These are phyloP conservation scores for Mesorhabditis belari DNA, from an alignment of 2,888 invertebrate genomes.

Conservation along the genomic window DNA sequence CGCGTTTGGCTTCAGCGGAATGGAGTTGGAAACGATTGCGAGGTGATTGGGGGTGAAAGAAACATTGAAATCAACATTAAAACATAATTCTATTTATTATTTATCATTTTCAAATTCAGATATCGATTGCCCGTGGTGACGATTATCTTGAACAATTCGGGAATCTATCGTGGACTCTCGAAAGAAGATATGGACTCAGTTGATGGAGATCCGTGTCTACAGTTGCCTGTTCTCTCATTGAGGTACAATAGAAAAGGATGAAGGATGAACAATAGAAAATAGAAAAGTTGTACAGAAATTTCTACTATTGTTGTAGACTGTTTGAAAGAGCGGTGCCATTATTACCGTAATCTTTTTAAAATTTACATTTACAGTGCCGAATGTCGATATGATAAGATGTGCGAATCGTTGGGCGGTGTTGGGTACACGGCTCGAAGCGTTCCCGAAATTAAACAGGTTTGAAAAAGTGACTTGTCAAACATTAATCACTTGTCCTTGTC, in stretches of 20 bases:
- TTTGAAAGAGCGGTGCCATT: no score
- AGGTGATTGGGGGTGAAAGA: constrained; percentile 55
- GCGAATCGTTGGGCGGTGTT: constrained; percentile 74
- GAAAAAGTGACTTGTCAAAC: no score
- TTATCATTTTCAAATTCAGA: constrained; percentile 57
- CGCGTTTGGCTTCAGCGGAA: constrained; percentile 94
- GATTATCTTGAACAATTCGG: constrained; percentile 87
- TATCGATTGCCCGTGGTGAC: constrained; percentile 84
- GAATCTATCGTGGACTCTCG: constrained; percentile 82
- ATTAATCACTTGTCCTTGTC: not conserved
- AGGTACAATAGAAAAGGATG: not conserved
- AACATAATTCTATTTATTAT: not conserved
- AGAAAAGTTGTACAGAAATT: not conserved
- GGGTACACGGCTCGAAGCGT: constrained; percentile 75
- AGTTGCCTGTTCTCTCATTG: constrained; percentile 58
- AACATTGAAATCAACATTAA: not conserved
- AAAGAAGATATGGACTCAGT: constrained; percentile 69
- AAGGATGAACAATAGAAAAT: not conserved
- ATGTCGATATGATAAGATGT: constrained; percentile 81
- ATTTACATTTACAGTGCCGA: constrained; percentile 73
- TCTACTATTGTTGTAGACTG: not conserved
- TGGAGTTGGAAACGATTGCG: constrained; percentile 94
- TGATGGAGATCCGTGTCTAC: constrained; percentile 68
- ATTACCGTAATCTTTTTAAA: constrained; percentile 66
- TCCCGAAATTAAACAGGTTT: constrained; percentile 68